Evolutionary conservation across 2,888 invertebrate genomes (phyloP), one percentile per base, ranked within the genome.

Genomic region (Caenorhabditis zanzibari): DNA sequence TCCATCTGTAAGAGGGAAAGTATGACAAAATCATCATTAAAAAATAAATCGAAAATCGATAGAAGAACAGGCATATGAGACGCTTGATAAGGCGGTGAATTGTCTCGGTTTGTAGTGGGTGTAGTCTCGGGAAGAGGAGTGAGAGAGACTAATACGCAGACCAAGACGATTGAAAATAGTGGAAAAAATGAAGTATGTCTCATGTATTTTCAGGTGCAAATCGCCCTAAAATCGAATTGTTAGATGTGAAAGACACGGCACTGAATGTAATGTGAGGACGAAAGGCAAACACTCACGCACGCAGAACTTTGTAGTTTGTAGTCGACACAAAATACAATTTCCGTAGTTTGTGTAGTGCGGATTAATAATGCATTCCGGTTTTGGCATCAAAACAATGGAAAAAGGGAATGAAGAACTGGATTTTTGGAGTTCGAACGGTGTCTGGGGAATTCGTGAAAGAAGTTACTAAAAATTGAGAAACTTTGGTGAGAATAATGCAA

Each of bases 231-330:
- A 19, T 32, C 0, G 26, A 63, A 26, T 56, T 24, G 16, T n/a
- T 6, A 28, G 32, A 32, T 19, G 7, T 2, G 49, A 35, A 52
- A 35, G 6, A 59, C 58, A 28, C 22, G 52, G 19, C 9, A 52
- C 52, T 22, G 72, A 73, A 54, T 47, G 74, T 56, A 75, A 64
- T 66, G 74, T 19, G 54, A 75, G 26, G 56, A 41, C 26, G 56
- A 41, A 56, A 41, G 22, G 74, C 74, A 75, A 75, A 75, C 56
- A 75, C 63, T 6, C 38, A 38, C 10, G 12, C 38, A 38, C 38
- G 38, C 38, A 38, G 12, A 38, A 63, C 2, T 44, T 58, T 75
- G 58, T 75, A 75, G 74, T 75, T 66, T 75, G 58, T 75, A 64
- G 74, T 26, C 16, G n/a, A 26, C 54, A 64, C 44, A 63, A 47